Evolutionary conservation across 2,888 invertebrate species (phyloP).

Genomic region (Scaptomyza parva): DNA sequence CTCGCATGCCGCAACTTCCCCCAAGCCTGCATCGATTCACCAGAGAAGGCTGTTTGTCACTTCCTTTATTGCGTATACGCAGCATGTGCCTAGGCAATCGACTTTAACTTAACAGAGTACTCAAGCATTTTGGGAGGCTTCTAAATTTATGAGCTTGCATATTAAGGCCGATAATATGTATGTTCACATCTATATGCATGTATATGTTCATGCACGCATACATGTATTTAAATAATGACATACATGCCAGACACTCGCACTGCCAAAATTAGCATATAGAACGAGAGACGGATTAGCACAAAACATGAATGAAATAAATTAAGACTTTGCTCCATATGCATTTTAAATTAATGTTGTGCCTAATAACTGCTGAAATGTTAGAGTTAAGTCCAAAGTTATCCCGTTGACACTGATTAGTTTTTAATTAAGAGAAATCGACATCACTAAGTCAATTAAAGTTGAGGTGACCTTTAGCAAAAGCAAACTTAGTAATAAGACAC

Average conservation of each 20-base stretch:
- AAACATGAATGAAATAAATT: constrained; percentile 35
- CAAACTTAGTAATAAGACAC: neutral
- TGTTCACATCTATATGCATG: neutral
- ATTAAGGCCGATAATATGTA: constrained; percentile 11
- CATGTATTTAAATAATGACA: constrained; percentile 4
- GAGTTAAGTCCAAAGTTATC: neutral
- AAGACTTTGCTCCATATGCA: neutral
- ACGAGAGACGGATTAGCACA: constrained; percentile 57
- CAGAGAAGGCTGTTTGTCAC: constrained; percentile 44
- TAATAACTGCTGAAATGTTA: neutral
- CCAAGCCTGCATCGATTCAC: neutral
- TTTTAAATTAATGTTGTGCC: too few species aligned
- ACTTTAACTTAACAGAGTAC: constrained; percentile 34
- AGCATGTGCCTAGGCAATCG: constrained; percentile 17
- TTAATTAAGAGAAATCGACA: neutral
- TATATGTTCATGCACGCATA: neutral
- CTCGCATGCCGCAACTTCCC: too few species aligned
- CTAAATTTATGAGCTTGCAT: constrained; percentile 47
- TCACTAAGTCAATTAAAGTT: neutral
- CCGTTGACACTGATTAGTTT: neutral
- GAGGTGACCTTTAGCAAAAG: neutral
- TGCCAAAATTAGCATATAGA: constrained; percentile 69
- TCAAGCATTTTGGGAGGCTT: constrained; percentile 49
- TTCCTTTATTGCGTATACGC: constrained; percentile 66
- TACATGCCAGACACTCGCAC: constrained; percentile 44